phyloP scores from a whole-genome alignment of 1,140 invertebrate species.

The Dolichoris vasculosae region DNA sequence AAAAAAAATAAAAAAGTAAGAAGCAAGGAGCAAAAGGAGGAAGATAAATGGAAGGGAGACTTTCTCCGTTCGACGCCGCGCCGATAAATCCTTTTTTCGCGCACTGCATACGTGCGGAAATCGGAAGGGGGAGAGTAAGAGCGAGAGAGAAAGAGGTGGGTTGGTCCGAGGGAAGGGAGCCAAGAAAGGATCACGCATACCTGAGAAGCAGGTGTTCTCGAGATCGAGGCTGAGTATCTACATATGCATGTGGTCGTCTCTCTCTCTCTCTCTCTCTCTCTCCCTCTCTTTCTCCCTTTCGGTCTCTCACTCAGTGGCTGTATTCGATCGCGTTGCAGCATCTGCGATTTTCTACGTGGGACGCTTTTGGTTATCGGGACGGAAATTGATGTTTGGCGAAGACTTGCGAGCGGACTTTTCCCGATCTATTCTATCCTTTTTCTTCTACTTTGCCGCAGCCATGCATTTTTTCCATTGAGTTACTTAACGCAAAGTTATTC shows the following conservation, averaged over 20 bases:
- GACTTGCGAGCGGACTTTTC: not conserved
- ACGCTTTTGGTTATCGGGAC: not conserved
- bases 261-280: not conserved
- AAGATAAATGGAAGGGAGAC: not conserved
- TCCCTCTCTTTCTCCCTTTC: not conserved
- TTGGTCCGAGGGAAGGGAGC: not conserved
- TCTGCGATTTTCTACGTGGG: not conserved
- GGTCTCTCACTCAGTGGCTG: not conserved
- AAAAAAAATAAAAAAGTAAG: too few species aligned
- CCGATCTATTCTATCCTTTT: not conserved
- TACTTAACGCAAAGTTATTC: not conserved
- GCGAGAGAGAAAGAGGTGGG: not conserved
- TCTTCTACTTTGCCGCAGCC: not conserved
- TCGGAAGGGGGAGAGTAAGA: slow-evolving; percentile 1
- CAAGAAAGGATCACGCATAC: slow-evolving; percentile 27
- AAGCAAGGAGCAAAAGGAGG: too few species aligned
- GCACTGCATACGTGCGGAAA: not conserved
- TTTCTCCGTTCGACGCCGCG: not conserved
- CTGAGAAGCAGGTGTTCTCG: slow-evolving; percentile 43
- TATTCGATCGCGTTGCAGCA: not conserved
- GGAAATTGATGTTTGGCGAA: slow-evolving; percentile 20
- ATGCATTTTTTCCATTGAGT: not conserved
- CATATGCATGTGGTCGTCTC: not conserved
- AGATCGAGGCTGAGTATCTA: not conserved
- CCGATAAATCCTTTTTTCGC: slow-evolving; percentile 7